These are phyloP conservation scores for Lutraria rhynchaena DNA, from an alignment of 1,140 invertebrate genomes.

Conservation along the genomic window DNA sequence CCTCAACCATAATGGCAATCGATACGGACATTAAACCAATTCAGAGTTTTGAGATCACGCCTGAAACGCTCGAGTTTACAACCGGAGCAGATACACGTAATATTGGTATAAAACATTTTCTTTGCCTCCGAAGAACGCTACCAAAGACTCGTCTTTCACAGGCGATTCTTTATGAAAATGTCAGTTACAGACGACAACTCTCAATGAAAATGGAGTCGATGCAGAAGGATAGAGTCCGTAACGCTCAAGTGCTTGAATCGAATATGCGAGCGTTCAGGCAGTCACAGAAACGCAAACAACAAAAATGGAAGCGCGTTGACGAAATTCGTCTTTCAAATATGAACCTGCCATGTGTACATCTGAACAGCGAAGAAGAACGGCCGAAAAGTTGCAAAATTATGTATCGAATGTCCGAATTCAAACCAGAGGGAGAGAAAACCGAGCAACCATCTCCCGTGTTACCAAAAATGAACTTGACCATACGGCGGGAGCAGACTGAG, in stretches of 20 bases:
- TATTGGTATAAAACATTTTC: constrained; percentile 58
- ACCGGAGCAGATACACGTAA: constrained; percentile 56
- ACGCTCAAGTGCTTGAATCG: constrained; percentile 49
- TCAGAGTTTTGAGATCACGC: constrained; percentile 56
- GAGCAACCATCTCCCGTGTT: constrained; percentile 27
- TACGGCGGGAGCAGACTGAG: constrained; percentile 56
- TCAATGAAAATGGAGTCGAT: constrained; percentile 57
- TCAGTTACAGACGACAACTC: constrained; percentile 55
- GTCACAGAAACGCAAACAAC: constrained; percentile 51
- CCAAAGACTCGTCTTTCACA: constrained; percentile 56
- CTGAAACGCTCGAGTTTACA: constrained; percentile 52
- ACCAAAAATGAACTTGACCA: constrained; percentile 54
- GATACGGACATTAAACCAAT: constrained; percentile 46
- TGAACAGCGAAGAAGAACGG: constrained; percentile 48
- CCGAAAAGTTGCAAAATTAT: constrained; percentile 56
- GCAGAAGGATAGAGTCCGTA: constrained; percentile 38
- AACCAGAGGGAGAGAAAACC: constrained; percentile 44
- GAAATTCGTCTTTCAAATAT: constrained; percentile 54
- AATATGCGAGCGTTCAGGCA: constrained; percentile 54
- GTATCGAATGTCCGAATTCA: constrained; percentile 53
- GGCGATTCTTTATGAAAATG: constrained; percentile 59
- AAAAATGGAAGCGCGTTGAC: constrained; percentile 55
- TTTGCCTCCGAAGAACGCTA: constrained; percentile 48
- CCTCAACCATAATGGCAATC: constrained; percentile 27
- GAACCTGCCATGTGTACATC: constrained; percentile 42